These are phyloP conservation scores for Diadumene lineata DNA, from an alignment of 92 coral and sea anemone species.

Conservation along the genomic window DNA sequence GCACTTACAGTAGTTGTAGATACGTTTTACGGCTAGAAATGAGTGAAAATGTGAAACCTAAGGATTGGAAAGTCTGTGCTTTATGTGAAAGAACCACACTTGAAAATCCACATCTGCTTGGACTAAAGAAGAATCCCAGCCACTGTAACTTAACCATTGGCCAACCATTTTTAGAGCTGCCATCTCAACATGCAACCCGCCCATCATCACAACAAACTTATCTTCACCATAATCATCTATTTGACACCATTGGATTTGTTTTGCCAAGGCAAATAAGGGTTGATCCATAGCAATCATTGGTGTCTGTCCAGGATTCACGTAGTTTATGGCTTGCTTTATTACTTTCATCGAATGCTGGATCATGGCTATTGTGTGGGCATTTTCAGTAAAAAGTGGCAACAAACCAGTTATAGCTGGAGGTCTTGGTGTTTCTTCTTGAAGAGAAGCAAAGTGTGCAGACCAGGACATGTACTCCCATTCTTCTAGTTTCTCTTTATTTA, in stretches of 20 bases:
- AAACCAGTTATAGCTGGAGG: slow-evolving; percentile 24
- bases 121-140: slow-evolving; percentile 45
- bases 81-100: no score
- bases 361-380: slow-evolving; percentile 33
- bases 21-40: no score
- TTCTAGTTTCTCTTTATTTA: slow-evolving; percentile 29
- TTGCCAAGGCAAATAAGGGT: slow-evolving; percentile 47
- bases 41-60: no score
- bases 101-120: slow-evolving; percentile 48
- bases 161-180: slow-evolving; percentile 42
- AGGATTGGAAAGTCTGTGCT: no score
- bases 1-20: no score
- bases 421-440: slow-evolving; percentile 14
- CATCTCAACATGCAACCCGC: slow-evolving; percentile 45
- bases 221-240: slow-evolving; percentile 17
- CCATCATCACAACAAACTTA: slow-evolving; percentile 42
- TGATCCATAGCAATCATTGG: slow-evolving; percentile 40
- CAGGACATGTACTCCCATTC: slow-evolving; percentile 26
- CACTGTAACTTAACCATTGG: slow-evolving; percentile 42
- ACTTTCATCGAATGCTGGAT: slow-evolving; percentile 39
- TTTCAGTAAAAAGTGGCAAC: slow-evolving; percentile 28
- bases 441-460: slow-evolving; percentile 40
- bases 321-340: slow-evolving; percentile 22
- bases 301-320: slow-evolving; percentile 20
- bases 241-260: slow-evolving; percentile 38